Base-by-base conservation (phyloP, 2,113 vertebrate genomes). In the Gavia stellata region DNA sequence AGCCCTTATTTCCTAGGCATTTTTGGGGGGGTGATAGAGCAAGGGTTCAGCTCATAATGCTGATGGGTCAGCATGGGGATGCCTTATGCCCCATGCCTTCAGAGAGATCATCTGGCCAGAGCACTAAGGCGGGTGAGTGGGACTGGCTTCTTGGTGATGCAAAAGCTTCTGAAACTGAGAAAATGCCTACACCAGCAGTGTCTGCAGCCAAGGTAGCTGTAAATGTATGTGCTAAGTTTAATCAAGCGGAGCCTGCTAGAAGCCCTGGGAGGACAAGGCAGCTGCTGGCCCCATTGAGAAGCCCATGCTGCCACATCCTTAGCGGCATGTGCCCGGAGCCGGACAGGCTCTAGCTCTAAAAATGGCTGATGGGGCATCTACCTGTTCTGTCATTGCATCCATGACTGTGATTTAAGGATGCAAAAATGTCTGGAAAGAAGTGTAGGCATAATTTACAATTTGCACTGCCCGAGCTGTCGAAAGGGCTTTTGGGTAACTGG, bases 21-120 rank as follows among this genome's bases (percentile, higher is more conserved):
- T 61, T 92, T 66, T 38, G 84, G 42, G 38, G 20, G 23, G 31
- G 1, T 52, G 9, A 34, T 0, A 59, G 33, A 87, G 17, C 16
- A 52, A 49, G 5, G 11, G 42, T 67, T 53, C 56, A 53, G 21
- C 28, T 84, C 14, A 15, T 58, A 36, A 19, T 20, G 38, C 17
- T 72, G 47, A 49, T 53, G 42, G 34, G 67, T 44, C 66, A 73
- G 31, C 0, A 0, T 6, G 16, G 18, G 44, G 47, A 20, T 8
- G 40, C 17, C 52, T 55, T 80, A 61, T 0, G 0, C 17, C 58
- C 12, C 5, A 16, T 31, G 18, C n/a, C 13, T 68, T 38, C 40
- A n/a, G 65, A 66, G 44, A 81, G 81, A 65, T 25, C 5, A 2
- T 61, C 42, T 84, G 45, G 14, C 36, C 14, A 87, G 26, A 84